These are phyloP conservation scores for Gorsachius goisagi DNA, from an alignment of 2,113 vertebrate species.

Conservation along the genomic window DNA sequence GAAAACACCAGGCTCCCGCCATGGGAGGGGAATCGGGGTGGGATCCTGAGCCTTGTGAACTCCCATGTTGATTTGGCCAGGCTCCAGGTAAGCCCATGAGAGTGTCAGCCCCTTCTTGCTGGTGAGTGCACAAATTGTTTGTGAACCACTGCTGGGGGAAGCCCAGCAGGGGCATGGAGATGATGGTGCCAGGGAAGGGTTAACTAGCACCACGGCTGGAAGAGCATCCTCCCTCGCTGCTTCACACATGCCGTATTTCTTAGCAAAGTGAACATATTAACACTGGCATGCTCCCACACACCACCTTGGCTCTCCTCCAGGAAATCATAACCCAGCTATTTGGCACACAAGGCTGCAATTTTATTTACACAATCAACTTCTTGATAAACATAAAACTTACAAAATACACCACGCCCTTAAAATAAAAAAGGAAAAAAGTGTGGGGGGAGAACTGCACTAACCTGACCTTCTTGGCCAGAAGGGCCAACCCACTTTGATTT, in stretches of 20 bases:
- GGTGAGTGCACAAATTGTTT: slow-evolving; percentile 14
- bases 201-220: slow-evolving; percentile 50
- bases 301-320: slow-evolving; percentile 56
- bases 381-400: slow-evolving; percentile 64
- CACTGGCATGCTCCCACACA: slow-evolving; percentile 66
- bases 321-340: slow-evolving; percentile 47
- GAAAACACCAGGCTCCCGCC: neutral
- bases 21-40: neutral
- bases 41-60: neutral
- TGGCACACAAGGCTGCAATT: slow-evolving; percentile 47
- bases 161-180: neutral
- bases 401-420: slow-evolving; percentile 34
- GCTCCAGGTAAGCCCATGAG: neutral
- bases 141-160: slow-evolving; percentile 26
- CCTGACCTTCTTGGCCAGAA: neutral
- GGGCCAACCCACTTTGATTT: neutral
- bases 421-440: neutral
- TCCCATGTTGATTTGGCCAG: neutral
- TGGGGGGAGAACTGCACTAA: neutral
- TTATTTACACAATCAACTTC: slow-evolving; percentile 67
- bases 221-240: slow-evolving; percentile 53
- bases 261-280: slow-evolving; percentile 65
- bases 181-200: slow-evolving; percentile 61
- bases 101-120: slow-evolving; percentile 22
- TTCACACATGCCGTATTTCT: slow-evolving; percentile 61